Base-by-base conservation (phyloP, 2,797 vertebrate genomes). In the Propithecus perrieri region DNA sequence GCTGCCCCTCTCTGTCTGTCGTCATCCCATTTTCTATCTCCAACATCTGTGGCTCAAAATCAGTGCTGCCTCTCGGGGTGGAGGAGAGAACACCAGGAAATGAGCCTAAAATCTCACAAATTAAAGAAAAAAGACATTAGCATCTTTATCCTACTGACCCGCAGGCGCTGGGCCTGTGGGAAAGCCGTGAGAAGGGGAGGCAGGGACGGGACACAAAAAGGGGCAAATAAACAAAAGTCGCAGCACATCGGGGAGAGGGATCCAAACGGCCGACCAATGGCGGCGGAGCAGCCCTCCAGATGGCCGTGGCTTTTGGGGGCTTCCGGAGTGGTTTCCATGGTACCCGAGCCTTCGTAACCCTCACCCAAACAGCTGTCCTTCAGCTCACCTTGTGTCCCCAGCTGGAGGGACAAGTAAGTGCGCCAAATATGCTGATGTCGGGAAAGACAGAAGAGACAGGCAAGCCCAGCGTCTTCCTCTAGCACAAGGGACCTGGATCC, bases 21-120 rank as follows among this genome's bases (percentile, higher is more conserved):
- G 81, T 89, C 95, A 98, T 97, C 97, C 97, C 96, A 95, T 96
- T 97, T 98, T 97, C 97, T 92, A 81, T 97, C 97, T 96, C 96
- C 97, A 89, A 95, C 61, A 0, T 98, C 97, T 86, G n/a, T 10
- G 59, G 61, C 55, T 90, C 57, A n/a, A 67, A 72, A 55, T 97
- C 96, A 91, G 98, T 84, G 97, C 97, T 95, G 94, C 95, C 96
- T 96, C 97, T 95, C 0, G 59, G 96, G 97, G 97, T 86, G 86
- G 97, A 94, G 96, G 95, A 89, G 84, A 94, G 95, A 97, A 96
- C 85, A 90, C 94, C 69, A 93, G 53, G 97, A 98, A 97, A 98
- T 91, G 97, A 98, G 96, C 97, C 97, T 92, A 95, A 98, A 98
- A 93, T 94, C 89, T 93, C 96, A 93, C 6, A 4, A 35, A 13